Base-by-base conservation (phyloP, 2,113 vertebrate genomes). In the Vanacampus margaritifer region DNA sequence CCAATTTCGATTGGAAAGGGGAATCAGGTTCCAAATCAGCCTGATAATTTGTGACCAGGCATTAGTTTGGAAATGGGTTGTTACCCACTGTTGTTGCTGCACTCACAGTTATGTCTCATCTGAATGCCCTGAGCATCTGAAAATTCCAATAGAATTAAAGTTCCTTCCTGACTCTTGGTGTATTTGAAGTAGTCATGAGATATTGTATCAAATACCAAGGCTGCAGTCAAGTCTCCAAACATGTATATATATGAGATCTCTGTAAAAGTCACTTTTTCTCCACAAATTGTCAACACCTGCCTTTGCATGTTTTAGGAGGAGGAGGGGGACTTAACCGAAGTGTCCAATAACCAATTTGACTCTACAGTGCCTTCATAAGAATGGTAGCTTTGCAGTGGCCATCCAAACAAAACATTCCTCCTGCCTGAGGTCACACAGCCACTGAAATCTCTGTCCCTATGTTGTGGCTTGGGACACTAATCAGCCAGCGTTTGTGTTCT, bases 351-450 rank as follows among this genome's bases (percentile, higher is more conserved):
- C 12, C 36, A 24, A 45, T 50, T 65, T 68, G 74, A 64, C 66
- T 69, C 36, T 53, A 68, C 23, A 68, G 58, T 16, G 66, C 61
- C 24, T 16, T 64, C 71, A 64, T 68, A 71, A 73, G 65, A 65
- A 77, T 14, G 68, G 76, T 72, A 85, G 79, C 71, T 69, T 78
- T 75, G 79, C 74, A 77, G 84, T 66, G 73, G 75, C 71, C 56
- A 51, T 84, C 76, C 82, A 75, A 81, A 88, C 81, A 79, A 88
- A 87, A 90, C 91, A 92, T 92, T 92, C 91, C 89, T 86, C 70
- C 69, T 64, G 74, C 73, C 79, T 90, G 87, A 91, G 74, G 78
- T 92, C 87, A 91, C 64, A 28, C 67, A 67, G 75, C 71, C 76
- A 46, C 76, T 84, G 72, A 88, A 87, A 89, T 83, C 86, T 83